Evolutionary conservation across 2,888 invertebrate genomes (phyloP).

Genomic region (Leptinotarsa haldemani): DNA sequence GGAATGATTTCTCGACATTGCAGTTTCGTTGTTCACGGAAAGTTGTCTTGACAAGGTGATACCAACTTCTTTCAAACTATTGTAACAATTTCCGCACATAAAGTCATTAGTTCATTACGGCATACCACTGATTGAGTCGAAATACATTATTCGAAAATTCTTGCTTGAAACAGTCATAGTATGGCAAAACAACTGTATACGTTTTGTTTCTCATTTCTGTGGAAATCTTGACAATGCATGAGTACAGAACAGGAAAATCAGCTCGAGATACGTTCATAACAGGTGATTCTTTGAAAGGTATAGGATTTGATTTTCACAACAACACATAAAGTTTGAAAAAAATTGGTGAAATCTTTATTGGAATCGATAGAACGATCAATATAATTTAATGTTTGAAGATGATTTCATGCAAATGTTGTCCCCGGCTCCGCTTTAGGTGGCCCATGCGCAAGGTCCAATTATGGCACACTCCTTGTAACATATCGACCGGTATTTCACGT

Average conservation of each 20-base stretch:
- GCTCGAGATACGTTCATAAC: too few relatives aligned
- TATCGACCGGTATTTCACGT: too few relatives aligned
- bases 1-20: background rate
- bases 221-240: background rate
- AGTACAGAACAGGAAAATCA: background rate
- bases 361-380: too few relatives aligned
- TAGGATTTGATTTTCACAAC: too few relatives aligned
- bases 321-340: too few relatives aligned
- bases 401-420: too few relatives aligned
- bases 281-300: too few relatives aligned
- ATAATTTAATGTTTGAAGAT: too few relatives aligned
- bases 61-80: background rate
- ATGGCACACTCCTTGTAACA: too few relatives aligned
- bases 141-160: background rate
- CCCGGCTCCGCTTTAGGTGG: too few relatives aligned
- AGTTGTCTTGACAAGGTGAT: background rate
- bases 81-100: slow-evolving; percentile 3
- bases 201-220: background rate
- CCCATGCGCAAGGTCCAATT: too few relatives aligned
- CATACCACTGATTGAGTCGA: background rate
- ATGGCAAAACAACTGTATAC: background rate
- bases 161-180: background rate
- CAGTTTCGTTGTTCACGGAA: background rate
- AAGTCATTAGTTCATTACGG: slow-evolving; percentile 1
- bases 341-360: too few relatives aligned